A percentile compares a stretch with the other conserved stretches of the same genome.
These are phyloP conservation scores for Leptoteleia sp. DNA, from an alignment of 1,140 invertebrate genomes.

Conservation along the genomic window DNA sequence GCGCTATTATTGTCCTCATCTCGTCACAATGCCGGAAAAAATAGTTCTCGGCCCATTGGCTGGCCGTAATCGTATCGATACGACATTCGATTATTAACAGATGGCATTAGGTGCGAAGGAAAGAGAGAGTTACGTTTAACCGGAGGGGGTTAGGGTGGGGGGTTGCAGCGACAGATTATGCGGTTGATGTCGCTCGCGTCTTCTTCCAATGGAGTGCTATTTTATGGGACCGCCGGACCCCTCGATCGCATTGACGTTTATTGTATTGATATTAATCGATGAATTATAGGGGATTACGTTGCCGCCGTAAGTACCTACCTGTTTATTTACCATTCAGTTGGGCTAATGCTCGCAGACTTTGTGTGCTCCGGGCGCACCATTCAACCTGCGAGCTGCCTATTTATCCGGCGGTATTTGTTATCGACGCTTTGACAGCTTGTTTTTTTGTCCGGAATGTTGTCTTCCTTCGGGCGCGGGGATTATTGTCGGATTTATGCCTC, in stretches of 20 bases:
- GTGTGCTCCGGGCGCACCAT: constrained; percentile 40
- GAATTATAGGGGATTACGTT: constrained; percentile 67
- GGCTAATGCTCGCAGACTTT: constrained; percentile 49
- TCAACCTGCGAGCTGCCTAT: constrained; percentile 54
- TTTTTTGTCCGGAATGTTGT: constrained; percentile 47
- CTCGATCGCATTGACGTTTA: constrained; percentile 67
- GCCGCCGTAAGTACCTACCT: constrained; percentile 70
- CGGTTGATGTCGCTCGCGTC: constrained; percentile 59
- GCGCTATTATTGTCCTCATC: constrained; percentile 54
- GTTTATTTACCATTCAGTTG: constrained; percentile 64
- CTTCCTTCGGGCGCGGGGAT: constrained; percentile 33
- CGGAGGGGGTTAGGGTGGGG: not conserved
- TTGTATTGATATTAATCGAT: constrained; percentile 74
- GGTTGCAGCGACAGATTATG: constrained; percentile 51
- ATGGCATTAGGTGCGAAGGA: constrained; percentile 38
- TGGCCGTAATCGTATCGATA: constrained; percentile 61
- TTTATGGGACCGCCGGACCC: constrained; percentile 66
- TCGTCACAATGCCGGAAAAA: constrained; percentile 51
- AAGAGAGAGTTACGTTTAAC: too few relatives aligned
- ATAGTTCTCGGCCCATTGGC: constrained; percentile 59
- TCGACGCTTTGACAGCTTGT: constrained; percentile 55
- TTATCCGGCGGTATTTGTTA: constrained; percentile 49
- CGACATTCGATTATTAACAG: constrained; percentile 46
- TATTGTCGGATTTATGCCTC: constrained; percentile 32
- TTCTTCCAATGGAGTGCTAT: constrained; percentile 64